Evolutionary conservation across 2,797 vertebrate genomes (phyloP).

Genomic region (Adelosebastes latens): DNA sequence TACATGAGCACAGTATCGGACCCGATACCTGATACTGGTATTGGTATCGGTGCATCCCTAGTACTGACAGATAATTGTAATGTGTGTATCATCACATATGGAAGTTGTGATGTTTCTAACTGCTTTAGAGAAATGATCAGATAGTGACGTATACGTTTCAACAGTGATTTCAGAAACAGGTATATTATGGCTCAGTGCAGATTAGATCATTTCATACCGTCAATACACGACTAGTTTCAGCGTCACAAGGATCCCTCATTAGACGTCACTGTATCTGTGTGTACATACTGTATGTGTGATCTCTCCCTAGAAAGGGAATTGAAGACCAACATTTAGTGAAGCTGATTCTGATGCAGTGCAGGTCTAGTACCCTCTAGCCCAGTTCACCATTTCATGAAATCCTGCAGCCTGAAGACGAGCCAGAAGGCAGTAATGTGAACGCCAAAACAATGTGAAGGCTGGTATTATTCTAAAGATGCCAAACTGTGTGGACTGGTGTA

Average conservation of each 20-base stretch:
- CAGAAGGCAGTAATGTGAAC: constrained; percentile 8
- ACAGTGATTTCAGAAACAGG: not conserved
- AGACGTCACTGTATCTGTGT: not conserved
- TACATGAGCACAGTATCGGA: too few relatives aligned
- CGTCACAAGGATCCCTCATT: not conserved
- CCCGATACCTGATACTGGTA: too few relatives aligned
- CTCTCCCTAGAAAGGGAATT: not conserved
- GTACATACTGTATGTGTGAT: not conserved
- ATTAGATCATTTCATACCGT: too few relatives aligned
- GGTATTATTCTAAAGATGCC: not conserved
- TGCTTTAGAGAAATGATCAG: not conserved
- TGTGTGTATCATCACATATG: not conserved
- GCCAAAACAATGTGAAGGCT: not conserved
- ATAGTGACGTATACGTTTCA: not conserved
- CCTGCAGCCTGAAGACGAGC: not conserved
- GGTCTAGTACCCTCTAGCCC: not conserved
- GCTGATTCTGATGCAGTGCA: not conserved
- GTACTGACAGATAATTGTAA: not conserved
- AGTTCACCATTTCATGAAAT: not conserved
- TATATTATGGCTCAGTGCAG: not conserved
- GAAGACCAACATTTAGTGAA: not conserved
- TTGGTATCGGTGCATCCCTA: too few relatives aligned
- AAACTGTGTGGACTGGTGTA: not conserved
- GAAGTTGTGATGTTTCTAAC: not conserved
- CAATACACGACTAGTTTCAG: not conserved